Evolutionary conservation across 2,797 vertebrate genomes (phyloP).

Genomic region (Gallinago stenura): DNA sequence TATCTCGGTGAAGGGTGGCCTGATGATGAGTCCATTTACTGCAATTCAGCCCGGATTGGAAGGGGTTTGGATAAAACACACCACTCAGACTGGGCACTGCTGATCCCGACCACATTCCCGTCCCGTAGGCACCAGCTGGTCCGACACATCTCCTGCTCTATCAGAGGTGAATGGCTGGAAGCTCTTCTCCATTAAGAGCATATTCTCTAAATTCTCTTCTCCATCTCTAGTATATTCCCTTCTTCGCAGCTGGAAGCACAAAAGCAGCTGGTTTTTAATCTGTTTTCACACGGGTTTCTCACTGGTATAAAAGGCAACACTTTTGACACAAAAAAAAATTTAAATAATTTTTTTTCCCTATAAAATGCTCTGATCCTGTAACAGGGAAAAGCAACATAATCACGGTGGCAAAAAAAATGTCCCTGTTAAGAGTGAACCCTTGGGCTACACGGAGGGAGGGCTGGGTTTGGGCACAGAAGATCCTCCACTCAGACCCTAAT

Average conservation of each 20-base stretch:
- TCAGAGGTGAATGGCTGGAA: neutral
- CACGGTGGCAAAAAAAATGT: neutral
- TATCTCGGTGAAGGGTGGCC: fast-evolving
- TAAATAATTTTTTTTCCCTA: neutral
- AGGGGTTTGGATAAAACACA: neutral
- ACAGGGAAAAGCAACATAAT: neutral
- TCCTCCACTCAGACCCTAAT: neutral
- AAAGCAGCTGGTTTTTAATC: neutral
- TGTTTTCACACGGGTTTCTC: neutral
- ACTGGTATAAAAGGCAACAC: neutral
- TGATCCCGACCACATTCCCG: neutral
- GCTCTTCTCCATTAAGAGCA: neutral
- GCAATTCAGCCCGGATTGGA: neutral
- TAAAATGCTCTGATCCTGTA: neutral
- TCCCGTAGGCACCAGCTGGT: neutral
- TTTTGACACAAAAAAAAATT: neutral
- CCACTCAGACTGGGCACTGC: neutral
- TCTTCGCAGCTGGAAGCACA: neutral
- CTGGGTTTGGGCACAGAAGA: neutral
- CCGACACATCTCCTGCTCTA: neutral
- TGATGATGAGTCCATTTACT: neutral
- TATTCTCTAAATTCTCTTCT: too few relatives aligned
- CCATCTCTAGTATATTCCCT: neutral
- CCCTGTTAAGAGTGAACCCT: neutral
- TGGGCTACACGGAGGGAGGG: neutral